A percentile compares a stretch with the other conserved stretches of the same genome.
phyloP scores from a whole-genome alignment of 2,113 vertebrate species.

The Xiphophorus hellerii region DNA sequence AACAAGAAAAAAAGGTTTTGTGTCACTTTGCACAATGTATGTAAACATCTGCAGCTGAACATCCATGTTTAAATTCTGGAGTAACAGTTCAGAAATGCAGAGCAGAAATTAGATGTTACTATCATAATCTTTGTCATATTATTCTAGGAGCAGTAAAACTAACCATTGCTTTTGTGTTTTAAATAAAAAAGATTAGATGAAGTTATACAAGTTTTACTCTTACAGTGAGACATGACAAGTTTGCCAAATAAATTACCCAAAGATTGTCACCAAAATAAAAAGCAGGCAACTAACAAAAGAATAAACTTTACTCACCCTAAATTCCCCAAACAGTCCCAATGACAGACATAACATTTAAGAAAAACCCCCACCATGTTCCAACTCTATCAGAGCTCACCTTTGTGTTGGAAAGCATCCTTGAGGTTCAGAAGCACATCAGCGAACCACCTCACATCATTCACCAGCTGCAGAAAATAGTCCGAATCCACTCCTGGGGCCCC shows the following conservation, averaged over 20 bases:
- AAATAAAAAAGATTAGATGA: too few relatives aligned
- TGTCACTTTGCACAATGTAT: too few relatives aligned
- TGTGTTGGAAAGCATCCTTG: constrained; percentile 89
- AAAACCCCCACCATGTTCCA: constrained; percentile 74
- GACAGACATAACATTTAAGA: background rate
- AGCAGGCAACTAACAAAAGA: background rate
- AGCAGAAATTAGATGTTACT: too few relatives aligned
- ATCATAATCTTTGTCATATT: too few relatives aligned
- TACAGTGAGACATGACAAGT: background rate
- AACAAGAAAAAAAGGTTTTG: too few relatives aligned
- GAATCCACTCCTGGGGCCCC: constrained; percentile 87
- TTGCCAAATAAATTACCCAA: background rate
- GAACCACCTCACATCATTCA: constrained; percentile 92
- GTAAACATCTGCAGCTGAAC: too few relatives aligned
- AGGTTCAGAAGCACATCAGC: constrained; percentile 91
- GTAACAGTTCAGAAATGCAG: too few relatives aligned
- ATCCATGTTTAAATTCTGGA: too few relatives aligned
- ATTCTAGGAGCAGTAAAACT: too few relatives aligned
- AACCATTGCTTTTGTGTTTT: too few relatives aligned
- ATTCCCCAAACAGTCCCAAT: background rate
- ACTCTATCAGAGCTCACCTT: constrained; percentile 85
- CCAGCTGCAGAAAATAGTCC: constrained; percentile 92
- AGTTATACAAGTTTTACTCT: background rate
- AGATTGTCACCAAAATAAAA: background rate
- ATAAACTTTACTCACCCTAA: background rate